phyloP scores from a whole-genome alignment of 2,888 invertebrate genomes.

The Achlya flavicornis region DNA sequence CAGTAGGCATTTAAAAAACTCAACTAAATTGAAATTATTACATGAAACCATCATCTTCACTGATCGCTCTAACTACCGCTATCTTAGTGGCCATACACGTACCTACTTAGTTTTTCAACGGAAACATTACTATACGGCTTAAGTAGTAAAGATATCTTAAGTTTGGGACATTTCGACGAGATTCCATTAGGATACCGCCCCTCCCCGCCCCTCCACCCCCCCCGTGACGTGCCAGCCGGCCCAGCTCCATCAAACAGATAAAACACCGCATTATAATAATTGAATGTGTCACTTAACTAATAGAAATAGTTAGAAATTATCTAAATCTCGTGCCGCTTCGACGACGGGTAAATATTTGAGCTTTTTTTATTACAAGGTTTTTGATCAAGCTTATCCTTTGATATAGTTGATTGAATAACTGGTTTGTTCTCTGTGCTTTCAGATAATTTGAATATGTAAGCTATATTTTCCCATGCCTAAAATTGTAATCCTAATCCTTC shows the following conservation, averaged over 20 bases:
- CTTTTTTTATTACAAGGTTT: not conserved
- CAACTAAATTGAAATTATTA: no score
- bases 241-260: not conserved
- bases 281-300: constrained; percentile 6
- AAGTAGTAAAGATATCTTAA: constrained; percentile 1
- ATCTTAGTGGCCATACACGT: not conserved
- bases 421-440: not conserved
- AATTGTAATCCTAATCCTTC: no score
- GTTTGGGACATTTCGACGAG: constrained; percentile 4
- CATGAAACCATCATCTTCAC: not conserved
- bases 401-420: not conserved
- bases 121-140: not conserved
- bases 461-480: no score
- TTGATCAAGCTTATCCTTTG: not conserved
- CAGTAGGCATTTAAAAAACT: no score
- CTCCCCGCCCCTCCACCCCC: not conserved
- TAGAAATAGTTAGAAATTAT: constrained; percentile 3
- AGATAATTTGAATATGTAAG: no score
- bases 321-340: not conserved
- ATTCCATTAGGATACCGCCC: not conserved
- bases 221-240: not conserved
- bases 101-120: not conserved
- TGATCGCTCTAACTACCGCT: not conserved
- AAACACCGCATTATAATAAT: constrained; percentile 3
- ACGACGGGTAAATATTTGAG: not conserved